Evolutionary conservation across 2,797 vertebrate species (phyloP).

Genomic region (Apodemus agrarius): DNA sequence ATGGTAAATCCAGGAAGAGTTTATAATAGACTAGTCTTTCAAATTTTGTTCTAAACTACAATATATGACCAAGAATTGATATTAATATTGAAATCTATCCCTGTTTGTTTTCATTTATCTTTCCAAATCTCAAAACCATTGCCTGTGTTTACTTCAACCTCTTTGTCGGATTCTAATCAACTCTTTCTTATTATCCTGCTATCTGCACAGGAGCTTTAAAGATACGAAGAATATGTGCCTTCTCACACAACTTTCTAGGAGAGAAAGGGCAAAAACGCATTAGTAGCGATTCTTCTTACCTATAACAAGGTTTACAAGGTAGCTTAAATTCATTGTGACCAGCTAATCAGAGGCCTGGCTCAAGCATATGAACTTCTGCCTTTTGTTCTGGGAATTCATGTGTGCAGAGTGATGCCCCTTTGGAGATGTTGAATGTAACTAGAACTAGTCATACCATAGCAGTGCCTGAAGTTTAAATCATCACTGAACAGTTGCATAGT

Average conservation of each 20-base stretch:
- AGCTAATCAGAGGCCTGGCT: background rate
- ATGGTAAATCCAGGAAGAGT: background rate
- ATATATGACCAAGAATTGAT: background rate
- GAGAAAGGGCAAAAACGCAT: background rate
- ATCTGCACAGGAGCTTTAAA: background rate
- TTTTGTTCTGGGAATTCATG: accelerated
- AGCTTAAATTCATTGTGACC: background rate
- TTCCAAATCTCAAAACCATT: background rate
- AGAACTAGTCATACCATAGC: background rate
- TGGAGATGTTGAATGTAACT: background rate
- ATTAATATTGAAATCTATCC: background rate
- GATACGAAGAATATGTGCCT: background rate
- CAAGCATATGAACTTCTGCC: background rate
- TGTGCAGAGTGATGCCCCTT: background rate
- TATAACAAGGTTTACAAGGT: background rate
- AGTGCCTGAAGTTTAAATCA: background rate
- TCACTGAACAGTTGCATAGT: conserved; percentile 2
- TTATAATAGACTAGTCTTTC: background rate
- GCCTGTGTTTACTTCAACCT: background rate
- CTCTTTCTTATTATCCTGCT: background rate
- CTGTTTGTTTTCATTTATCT: background rate
- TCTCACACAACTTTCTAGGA: background rate
- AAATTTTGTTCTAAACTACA: conserved; percentile 4
- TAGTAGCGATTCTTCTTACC: background rate
- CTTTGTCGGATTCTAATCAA: background rate